Conservation (phyloP, 1,140 invertebrate genomes). For the Danaus plexippus region DNA sequence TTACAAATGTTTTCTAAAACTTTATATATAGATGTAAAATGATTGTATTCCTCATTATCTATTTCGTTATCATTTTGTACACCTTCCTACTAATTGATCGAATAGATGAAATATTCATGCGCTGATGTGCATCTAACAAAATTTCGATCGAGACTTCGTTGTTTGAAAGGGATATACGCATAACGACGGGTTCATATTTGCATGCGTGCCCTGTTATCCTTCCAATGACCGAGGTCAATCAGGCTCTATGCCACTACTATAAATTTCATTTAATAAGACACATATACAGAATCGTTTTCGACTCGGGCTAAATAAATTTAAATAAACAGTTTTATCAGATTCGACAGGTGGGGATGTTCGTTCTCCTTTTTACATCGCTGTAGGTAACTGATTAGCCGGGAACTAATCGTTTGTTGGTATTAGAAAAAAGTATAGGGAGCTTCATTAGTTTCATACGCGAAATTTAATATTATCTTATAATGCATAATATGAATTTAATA, state of each 20-base stretch:
- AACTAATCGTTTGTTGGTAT: constrained; percentile 59
- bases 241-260: constrained; percentile 62
- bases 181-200: constrained; percentile 38
- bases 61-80: too few relatives aligned
- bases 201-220: constrained; percentile 47
- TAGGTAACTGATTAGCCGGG: constrained; percentile 65
- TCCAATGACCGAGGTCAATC: constrained; percentile 65
- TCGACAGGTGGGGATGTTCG: constrained; percentile 63
- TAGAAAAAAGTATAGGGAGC: constrained; percentile 32
- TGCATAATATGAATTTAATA: too few relatives aligned
- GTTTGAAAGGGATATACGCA: too few relatives aligned
- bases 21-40: too few relatives aligned
- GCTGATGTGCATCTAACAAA: too few relatives aligned
- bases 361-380: constrained; percentile 59
- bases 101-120: too few relatives aligned
- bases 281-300: constrained; percentile 64
- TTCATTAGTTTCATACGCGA: constrained; percentile 30
- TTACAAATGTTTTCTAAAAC: too few relatives aligned
- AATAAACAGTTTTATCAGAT: constrained; percentile 71
- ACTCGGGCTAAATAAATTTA: constrained; percentile 63
- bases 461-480: too few relatives aligned
- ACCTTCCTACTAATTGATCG: too few relatives aligned
- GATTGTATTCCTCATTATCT: too few relatives aligned
- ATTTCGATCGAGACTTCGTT: too few relatives aligned
- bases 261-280: constrained; percentile 73